Conservation (phyloP, 2,797 vertebrate genomes). For the Ceryle rudis region DNA sequence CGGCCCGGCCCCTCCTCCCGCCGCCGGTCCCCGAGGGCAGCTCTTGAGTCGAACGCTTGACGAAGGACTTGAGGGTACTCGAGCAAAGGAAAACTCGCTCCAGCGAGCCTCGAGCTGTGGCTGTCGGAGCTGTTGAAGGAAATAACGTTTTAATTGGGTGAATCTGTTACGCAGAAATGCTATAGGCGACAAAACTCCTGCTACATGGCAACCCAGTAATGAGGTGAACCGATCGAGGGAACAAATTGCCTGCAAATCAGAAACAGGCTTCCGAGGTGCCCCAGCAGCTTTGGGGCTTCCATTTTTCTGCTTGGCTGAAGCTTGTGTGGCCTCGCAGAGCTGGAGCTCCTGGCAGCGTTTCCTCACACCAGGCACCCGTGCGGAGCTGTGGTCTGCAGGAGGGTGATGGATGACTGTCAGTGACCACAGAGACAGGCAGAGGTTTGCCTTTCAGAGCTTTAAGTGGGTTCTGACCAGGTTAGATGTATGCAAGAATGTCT, state of each 20-base stretch:
- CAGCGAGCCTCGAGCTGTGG: background rate
- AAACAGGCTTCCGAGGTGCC: background rate
- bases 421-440: background rate
- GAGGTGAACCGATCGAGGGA: background rate
- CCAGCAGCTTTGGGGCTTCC: background rate
- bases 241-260: background rate
- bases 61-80: background rate
- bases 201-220: background rate
- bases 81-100: background rate
- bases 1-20: no score
- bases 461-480: background rate
- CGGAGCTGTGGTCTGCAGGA: background rate
- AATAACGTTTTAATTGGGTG: background rate
- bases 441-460: background rate
- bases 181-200: background rate
- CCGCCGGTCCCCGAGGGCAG: no score
- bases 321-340: accelerated
- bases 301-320: background rate
- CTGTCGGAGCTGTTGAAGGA: background rate
- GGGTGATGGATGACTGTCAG: no score
- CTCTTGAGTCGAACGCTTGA: background rate
- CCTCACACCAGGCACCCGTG: background rate
- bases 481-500: background rate
- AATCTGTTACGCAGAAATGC: background rate
- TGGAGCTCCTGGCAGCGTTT: background rate